These are phyloP conservation scores for Planococcus citri DNA, from an alignment of 1,140 invertebrate genomes.

Conservation along the genomic window DNA sequence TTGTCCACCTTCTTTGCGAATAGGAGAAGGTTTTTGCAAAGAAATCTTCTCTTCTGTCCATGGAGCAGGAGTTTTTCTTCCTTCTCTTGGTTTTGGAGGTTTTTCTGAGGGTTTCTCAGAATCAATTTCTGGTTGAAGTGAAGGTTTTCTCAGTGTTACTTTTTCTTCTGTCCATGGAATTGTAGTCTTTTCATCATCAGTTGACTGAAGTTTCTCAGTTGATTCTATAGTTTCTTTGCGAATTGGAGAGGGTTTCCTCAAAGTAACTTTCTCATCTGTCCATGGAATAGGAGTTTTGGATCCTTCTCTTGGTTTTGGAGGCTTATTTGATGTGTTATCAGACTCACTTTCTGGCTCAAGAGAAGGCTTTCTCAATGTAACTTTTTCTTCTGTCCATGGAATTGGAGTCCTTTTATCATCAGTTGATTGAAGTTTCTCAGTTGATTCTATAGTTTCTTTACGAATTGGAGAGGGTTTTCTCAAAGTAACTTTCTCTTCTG, in stretches of 20 bases:
- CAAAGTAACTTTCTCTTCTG: not conserved
- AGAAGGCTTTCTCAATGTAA: slow-evolving; percentile 31
- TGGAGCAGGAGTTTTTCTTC: slow-evolving; percentile 16
- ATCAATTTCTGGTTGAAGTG: not conserved
- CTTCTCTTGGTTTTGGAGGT: not conserved
- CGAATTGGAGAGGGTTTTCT: not conserved
- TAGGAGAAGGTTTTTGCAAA: slow-evolving; percentile 32
- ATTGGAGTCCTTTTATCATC: not conserved
- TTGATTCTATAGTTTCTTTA: not conserved
- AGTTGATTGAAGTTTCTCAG: not conserved
- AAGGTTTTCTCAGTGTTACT: slow-evolving; percentile 31
- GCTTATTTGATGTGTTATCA: not conserved
- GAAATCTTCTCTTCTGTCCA: slow-evolving; percentile 32
- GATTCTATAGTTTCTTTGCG: slow-evolving; percentile 29
- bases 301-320: slow-evolving; percentile 20
- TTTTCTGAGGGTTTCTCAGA: too few relatives aligned
- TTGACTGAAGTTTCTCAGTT: not conserved
- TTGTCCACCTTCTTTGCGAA: slow-evolving; percentile 29
- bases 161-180: slow-evolving; percentile 39
- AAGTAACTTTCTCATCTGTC: slow-evolving; percentile 31
- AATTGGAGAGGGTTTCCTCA: slow-evolving; percentile 33
- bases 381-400: slow-evolving; percentile 39
- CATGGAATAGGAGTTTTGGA: slow-evolving; percentile 22
- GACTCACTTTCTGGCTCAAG: not conserved
- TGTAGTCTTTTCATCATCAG: not conserved